Conservation (phyloP, 2,888 invertebrate genomes). For the Ypsolopha sequella region DNA sequence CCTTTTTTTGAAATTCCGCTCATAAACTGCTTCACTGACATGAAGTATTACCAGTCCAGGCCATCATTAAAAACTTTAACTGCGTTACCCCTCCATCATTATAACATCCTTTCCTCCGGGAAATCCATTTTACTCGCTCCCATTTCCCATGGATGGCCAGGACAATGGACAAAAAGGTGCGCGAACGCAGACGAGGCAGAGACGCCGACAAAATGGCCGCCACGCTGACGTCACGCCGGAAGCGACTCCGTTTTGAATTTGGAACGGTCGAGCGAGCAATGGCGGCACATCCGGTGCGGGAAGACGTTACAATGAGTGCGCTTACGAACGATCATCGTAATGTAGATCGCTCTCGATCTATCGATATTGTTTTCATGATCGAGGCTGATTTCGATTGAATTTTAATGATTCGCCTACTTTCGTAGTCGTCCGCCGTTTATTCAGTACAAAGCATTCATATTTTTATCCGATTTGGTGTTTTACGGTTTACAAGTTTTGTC, state of each 20-base stretch:
- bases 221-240: conserved; percentile 62
- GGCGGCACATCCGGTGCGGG: conserved; percentile 64
- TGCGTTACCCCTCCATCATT: conserved; percentile 7
- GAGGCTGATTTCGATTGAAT: not conserved
- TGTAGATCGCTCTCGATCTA: conserved; percentile 1
- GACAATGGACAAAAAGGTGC: conserved; percentile 25
- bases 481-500: too few species aligned
- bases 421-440: too few species aligned
- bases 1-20: too few species aligned
- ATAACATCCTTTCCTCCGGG: conserved; percentile 48
- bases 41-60: too few species aligned
- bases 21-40: too few species aligned
- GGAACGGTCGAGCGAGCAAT: conserved; percentile 69
- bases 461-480: too few species aligned
- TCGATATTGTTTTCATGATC: not conserved
- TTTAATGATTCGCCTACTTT: too few species aligned
- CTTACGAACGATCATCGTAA: conserved; percentile 23
- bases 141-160: conserved; percentile 43
- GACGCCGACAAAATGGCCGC: conserved; percentile 39
- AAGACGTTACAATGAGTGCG: conserved; percentile 65
- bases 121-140: conserved; percentile 53
- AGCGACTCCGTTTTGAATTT: conserved; percentile 69
- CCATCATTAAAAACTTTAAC: too few species aligned
- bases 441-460: too few species aligned
- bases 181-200: conserved; percentile 35